These are phyloP conservation scores for Plutella xylostella DNA, from an alignment of 2,888 invertebrate genomes.

Conservation along the genomic window DNA sequence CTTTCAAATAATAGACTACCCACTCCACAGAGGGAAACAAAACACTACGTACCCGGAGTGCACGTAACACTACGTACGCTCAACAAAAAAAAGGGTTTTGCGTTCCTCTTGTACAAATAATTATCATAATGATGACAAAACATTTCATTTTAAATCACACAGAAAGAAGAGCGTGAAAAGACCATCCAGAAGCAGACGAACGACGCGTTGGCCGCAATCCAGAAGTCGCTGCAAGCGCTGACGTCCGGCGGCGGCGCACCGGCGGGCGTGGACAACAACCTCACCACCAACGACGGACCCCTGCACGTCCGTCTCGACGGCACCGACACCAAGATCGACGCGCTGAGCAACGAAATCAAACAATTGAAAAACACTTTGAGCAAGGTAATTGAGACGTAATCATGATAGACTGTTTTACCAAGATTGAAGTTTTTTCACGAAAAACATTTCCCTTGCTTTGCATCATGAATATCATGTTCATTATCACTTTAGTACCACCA, in stretches of 20 bases:
- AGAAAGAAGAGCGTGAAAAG: constrained; percentile 77
- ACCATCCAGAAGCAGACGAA: constrained; percentile 72
- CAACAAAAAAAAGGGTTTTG: no score
- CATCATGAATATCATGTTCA: no score
- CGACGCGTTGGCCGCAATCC: constrained; percentile 61
- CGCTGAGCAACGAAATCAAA: constrained; percentile 42
- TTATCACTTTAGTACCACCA: no score
- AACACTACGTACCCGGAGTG: no score
- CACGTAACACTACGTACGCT: no score
- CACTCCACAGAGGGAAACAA: no score
- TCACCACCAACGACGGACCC: constrained; percentile 33
- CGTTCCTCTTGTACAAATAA: no score
- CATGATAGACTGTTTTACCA: background rate
- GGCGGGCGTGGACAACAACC: constrained; percentile 35
- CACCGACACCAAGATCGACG: constrained; percentile 49
- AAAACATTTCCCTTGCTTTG: no score
- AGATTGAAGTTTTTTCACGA: no score
- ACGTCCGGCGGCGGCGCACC: constrained; percentile 16
- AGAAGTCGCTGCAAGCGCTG: constrained; percentile 39
- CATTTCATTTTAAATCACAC: no score
- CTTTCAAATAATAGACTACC: no score
- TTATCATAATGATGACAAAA: no score
- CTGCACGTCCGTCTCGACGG: constrained; percentile 38
- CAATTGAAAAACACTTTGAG: constrained; percentile 40
- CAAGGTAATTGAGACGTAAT: constrained; percentile 35